Evolutionary conservation across 2,888 invertebrate genomes (phyloP).

Genomic region (Petrolisthes manimaculis): DNA sequence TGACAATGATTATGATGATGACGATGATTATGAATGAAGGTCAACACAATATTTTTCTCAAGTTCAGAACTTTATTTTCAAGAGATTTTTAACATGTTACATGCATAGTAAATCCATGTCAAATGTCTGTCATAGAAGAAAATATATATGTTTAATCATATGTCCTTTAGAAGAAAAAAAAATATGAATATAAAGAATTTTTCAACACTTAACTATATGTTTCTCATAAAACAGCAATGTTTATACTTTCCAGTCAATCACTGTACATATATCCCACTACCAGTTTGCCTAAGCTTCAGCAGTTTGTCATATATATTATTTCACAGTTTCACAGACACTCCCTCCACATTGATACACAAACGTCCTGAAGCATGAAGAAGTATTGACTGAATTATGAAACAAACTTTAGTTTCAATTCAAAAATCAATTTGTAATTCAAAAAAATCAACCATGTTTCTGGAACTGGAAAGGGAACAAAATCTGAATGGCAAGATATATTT

Average conservation of each 20-base stretch:
- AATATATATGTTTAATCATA: constrained; percentile 1
- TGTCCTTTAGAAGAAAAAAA: not conserved
- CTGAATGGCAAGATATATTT: too few relatives aligned
- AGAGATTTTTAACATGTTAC: not conserved
- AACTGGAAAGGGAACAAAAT: too few relatives aligned
- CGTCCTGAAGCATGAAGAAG: not conserved
- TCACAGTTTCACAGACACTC: not conserved
- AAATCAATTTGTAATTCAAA: not conserved
- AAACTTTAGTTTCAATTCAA: not conserved
- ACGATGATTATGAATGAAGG: not conserved
- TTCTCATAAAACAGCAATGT: not conserved
- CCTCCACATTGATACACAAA: not conserved
- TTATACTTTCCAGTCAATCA: not conserved
- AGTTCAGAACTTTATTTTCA: not conserved
- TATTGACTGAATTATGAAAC: not conserved
- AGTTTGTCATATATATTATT: not conserved
- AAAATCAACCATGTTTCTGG: not conserved
- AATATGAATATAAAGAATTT: not conserved
- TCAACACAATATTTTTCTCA: not conserved
- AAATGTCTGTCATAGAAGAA: not conserved
- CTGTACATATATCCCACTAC: not conserved
- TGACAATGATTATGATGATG: not conserved
- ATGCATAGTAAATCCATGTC: constrained; percentile 1
- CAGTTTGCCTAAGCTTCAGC: not conserved
- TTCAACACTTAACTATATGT: not conserved